Evolutionary conservation across 2,113 vertebrate species (phyloP).

Genomic region (Picathartes gymnocephalus): DNA sequence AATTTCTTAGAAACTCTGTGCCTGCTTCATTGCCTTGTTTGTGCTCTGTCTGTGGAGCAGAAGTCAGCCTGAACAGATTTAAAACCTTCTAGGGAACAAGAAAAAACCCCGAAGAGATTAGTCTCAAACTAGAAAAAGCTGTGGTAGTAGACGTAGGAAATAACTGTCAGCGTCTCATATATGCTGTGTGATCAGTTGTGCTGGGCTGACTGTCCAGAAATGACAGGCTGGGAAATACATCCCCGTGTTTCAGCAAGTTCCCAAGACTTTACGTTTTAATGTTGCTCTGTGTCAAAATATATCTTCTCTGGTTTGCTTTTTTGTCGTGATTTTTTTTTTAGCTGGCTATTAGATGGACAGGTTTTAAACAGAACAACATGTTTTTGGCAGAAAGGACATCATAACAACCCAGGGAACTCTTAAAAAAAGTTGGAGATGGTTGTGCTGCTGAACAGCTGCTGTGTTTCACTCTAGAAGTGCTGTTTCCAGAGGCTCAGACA

Average conservation of each 20-base stretch:
- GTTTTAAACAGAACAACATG: conserved; percentile 48
- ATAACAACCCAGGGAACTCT: not conserved
- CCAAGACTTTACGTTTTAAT: not conserved
- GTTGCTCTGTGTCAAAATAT: not conserved
- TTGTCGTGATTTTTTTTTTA: not conserved
- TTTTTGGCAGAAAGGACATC: conserved; percentile 40
- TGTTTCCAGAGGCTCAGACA: not conserved
- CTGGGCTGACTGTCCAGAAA: not conserved
- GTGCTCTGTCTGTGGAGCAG: not conserved
- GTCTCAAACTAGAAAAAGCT: conserved; percentile 9
- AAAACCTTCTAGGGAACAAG: not conserved
- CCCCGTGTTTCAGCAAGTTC: not conserved
- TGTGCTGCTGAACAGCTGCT: not conserved
- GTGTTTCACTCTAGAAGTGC: not conserved
- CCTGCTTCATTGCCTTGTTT: not conserved
- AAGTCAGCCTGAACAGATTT: not conserved
- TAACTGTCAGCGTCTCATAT: not conserved
- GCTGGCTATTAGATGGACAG: not conserved
- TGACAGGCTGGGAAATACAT: not conserved
- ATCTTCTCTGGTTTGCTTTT: not conserved
- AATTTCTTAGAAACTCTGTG: not conserved
- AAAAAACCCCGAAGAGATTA: not conserved
- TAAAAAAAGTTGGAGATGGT: not conserved
- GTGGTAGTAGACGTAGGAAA: not conserved
- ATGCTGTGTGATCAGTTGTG: not conserved